phyloP scores from a whole-genome alignment of 1,140 invertebrate genomes.

The Oscheius sp. region DNA sequence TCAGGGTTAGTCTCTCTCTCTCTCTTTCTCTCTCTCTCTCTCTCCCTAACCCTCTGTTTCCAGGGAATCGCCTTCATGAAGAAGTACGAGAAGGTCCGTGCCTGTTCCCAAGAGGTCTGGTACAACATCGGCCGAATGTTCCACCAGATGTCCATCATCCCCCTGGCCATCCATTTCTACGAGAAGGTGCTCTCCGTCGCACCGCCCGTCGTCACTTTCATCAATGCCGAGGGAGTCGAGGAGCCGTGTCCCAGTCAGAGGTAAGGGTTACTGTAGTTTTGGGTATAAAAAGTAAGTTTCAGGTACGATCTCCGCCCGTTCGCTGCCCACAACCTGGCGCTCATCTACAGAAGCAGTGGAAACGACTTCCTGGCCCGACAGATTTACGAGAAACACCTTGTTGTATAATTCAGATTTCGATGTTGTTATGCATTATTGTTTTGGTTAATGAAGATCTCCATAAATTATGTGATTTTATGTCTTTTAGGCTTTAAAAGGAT shows the following conservation, averaged over 20 bases:
- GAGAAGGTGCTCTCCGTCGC: constrained; percentile 45
- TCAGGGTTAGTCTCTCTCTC: constrained; percentile 42
- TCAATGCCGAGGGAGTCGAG: constrained; percentile 34
- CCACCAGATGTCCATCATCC: constrained; percentile 54
- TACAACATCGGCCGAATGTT: constrained; percentile 59
- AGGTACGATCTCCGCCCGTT: constrained; percentile 50
- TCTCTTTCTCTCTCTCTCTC: too few relatives aligned
- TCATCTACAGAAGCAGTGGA: constrained; percentile 62
- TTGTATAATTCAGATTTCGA: constrained; percentile 37
- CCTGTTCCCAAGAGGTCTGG: constrained; percentile 45
- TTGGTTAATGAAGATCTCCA: too few relatives aligned
- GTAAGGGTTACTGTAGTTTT: background rate
- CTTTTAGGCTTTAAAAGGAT: too few relatives aligned
- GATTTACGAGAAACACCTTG: constrained; percentile 62
- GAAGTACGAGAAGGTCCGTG: constrained; percentile 45
- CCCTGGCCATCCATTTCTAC: constrained; percentile 54
- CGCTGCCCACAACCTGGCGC: constrained; percentile 63
- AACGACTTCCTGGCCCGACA: constrained; percentile 60
- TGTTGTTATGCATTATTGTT: too few relatives aligned
- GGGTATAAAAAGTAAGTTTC: too few relatives aligned
- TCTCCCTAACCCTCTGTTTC: background rate
- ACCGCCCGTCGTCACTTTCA: constrained; percentile 32
- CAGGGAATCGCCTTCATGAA: constrained; percentile 52
- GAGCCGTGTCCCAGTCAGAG: background rate
- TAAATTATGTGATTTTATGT: too few relatives aligned